Percentiles rank a stretch among this genome's conserved stretches.
Evolutionary conservation across 2,797 vertebrate species (phyloP).

Genomic region (Margarornis squamiger): DNA sequence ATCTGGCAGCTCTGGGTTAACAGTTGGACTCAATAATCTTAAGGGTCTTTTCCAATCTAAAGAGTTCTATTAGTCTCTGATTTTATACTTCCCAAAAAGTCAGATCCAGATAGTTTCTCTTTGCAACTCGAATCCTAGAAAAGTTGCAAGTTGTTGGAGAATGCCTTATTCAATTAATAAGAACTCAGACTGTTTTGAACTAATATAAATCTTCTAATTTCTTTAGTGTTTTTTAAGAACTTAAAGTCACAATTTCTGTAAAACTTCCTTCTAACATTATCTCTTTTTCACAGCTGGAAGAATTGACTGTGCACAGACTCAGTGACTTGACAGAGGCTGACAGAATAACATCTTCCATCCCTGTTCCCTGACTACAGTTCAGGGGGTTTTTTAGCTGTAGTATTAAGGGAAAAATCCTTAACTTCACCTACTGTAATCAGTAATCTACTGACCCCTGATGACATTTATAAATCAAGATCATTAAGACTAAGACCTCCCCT

Average conservation of each 20-base stretch:
- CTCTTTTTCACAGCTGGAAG: background rate
- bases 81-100: background rate
- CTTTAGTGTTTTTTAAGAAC: background rate
- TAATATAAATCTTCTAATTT: background rate
- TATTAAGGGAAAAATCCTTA: background rate
- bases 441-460: background rate
- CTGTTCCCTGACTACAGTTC: fast-evolving
- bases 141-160: background rate
- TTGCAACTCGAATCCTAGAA: background rate
- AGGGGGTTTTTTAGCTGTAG: background rate
- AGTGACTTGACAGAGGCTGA: background rate
- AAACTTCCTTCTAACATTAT: background rate
- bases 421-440: background rate
- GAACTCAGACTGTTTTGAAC: background rate
- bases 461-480: background rate
- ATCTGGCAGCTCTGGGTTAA: background rate
- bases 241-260: background rate
- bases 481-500: background rate
- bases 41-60: background rate
- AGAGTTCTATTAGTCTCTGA: background rate
- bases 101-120: background rate
- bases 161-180: background rate
- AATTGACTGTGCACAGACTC: background rate
- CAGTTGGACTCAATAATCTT: background rate
- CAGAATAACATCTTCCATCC: background rate